Base-by-base conservation (phyloP, 2,888 invertebrate genomes). In the Baronia brevicornis region DNA sequence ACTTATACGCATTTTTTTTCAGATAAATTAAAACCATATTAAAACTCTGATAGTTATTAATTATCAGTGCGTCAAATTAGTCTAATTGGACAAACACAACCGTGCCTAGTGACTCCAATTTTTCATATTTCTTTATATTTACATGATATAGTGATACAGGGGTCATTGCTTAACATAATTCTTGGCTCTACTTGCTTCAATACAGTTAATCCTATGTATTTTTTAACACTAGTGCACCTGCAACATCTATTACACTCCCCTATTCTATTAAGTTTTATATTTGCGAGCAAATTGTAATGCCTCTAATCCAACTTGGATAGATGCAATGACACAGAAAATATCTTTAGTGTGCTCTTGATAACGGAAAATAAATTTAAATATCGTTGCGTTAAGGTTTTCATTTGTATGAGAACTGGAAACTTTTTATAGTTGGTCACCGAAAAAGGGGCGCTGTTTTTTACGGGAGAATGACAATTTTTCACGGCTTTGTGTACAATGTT, bases 231-330 rank as follows among this genome's bases (percentile, higher is more conserved):
- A 44, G 43, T 54, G 69, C 82, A 84, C 80, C 80, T 82, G 82
- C 82, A 78, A 33, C 57, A 47, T 44, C 51, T 50, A 61, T 62
- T 65, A 62, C 42, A 36, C 44, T 50, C 65, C 78, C 73, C 62
- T 44, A 46, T 38, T 29, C 49, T 44, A 51, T 57, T 53, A 51
- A 40, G 41, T 78, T 82, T 82, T 80, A 78, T 80, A 75, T 69
- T 67, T 54, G 61, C 65, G 61, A 68, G 70, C 79, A 79, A 78
- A 73, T 78, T 75, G 77, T 80, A 78, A 80, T 80, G 64, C 80
- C 72, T 73, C 60, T 82, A 84, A 82, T 82, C 82, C 78, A 65
- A 65, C 61, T 78, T 74, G 67, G 70, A 78, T 72, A 73, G 73
- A 78, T 80, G 74, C 78, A 80, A 80, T 80, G 80, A 75, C 71